phyloP scores from a whole-genome alignment of 2,113 vertebrate species.

The Eurypyga helias region DNA sequence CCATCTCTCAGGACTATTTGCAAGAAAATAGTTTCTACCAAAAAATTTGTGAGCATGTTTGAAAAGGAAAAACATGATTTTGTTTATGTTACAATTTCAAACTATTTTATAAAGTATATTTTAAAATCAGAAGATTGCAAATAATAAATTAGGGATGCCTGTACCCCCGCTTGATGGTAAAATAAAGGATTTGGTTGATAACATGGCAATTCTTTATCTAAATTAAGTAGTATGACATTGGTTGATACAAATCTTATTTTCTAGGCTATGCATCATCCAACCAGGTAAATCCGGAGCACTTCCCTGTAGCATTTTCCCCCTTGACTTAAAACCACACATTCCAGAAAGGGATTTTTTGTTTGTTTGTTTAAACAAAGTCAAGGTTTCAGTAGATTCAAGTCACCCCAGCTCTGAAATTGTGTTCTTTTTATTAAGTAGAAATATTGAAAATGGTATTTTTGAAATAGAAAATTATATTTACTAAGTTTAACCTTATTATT shows the following conservation, averaged over 20 bases:
- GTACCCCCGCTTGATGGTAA: background rate
- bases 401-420: background rate
- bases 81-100: background rate
- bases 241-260: background rate
- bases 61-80: background rate
- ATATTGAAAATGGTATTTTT: background rate
- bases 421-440: background rate
- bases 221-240: background rate
- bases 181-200: background rate
- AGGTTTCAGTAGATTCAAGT: background rate
- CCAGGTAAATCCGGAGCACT: background rate
- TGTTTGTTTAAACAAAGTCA: background rate
- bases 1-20: background rate
- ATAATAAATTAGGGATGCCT: background rate
- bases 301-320: background rate
- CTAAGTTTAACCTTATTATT: background rate
- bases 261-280: background rate
- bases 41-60: accelerated
- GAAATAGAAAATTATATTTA: background rate
- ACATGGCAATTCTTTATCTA: background rate
- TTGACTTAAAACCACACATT: background rate
- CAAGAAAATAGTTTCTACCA: background rate
- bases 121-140: background rate
- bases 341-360: background rate
- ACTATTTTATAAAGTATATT: background rate